phyloP scores from a whole-genome alignment of 2,113 vertebrate genomes.

The Mormoops blainvillei region DNA sequence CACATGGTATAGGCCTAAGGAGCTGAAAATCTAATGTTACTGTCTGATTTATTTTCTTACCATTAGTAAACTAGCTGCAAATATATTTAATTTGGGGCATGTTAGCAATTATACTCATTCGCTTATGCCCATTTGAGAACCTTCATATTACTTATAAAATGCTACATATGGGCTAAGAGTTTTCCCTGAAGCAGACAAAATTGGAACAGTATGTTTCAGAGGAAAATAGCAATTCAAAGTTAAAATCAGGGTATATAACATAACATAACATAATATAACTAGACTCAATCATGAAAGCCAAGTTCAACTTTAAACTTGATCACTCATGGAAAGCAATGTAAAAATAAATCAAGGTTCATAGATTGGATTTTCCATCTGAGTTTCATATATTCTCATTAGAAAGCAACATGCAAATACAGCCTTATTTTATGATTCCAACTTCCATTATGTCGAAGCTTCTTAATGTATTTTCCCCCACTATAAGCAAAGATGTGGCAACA shows the following conservation, averaged over 20 bases:
- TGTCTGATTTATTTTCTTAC: neutral
- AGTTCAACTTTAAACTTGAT: neutral
- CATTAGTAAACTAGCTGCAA: neutral
- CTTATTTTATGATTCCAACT: neutral
- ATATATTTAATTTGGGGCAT: slow-evolving; percentile 17
- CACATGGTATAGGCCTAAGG: neutral
- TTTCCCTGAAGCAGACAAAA: slow-evolving; percentile 17
- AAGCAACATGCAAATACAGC: neutral
- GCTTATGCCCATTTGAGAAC: neutral
- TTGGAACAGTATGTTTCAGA: neutral
- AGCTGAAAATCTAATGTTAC: slow-evolving; percentile 17
- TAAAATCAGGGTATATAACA: neutral
- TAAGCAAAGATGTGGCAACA: neutral
- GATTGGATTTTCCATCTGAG: neutral
- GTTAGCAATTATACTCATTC: neutral
- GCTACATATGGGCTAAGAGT: neutral
- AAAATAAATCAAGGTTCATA: neutral
- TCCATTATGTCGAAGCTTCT: neutral
- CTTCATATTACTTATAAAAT: slow-evolving; percentile 8
- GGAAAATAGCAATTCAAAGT: slow-evolving; percentile 1
- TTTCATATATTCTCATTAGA: neutral
- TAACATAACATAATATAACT: neutral
- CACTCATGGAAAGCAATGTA: neutral
- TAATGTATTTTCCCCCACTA: neutral
- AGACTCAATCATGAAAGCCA: neutral